A percentile compares a stretch with the other conserved stretches of the same genome.
Conservation (phyloP, 2,888 invertebrate species). For the Zygothrica quintamaculata region DNA sequence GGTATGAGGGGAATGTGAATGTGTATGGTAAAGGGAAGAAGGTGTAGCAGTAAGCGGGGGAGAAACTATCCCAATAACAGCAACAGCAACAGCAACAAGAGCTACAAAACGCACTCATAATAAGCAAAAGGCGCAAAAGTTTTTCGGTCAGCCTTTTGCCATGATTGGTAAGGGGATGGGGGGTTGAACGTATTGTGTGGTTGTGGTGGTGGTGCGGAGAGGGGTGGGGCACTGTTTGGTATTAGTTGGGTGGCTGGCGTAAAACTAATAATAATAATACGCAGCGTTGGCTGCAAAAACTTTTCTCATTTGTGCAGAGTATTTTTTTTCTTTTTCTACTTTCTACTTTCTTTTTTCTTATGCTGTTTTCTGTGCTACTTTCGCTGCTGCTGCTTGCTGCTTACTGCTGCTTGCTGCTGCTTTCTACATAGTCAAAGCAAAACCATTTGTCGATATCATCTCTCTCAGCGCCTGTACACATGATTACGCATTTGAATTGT, state of each 20-base stretch:
- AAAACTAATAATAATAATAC: slow-evolving; percentile 79
- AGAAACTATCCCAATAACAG: slow-evolving; percentile 40
- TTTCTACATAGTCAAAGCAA: too few relatives aligned
- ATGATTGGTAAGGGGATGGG: slow-evolving; percentile 19
- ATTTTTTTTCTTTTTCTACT: background rate
- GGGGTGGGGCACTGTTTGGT: background rate
- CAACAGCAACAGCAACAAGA: slow-evolving; percentile 18
- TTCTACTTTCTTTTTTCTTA: too few relatives aligned
- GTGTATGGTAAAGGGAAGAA: too few relatives aligned
- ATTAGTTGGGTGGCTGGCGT: slow-evolving; percentile 26
- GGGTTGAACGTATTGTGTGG: background rate
- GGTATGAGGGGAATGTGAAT: slow-evolving; percentile 4
- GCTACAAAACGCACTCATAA: slow-evolving; percentile 36
- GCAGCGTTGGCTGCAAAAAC: slow-evolving; percentile 67
- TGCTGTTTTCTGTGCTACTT: too few relatives aligned
- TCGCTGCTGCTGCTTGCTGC: too few relatives aligned
- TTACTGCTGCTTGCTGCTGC: too few relatives aligned
- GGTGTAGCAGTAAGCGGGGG: slow-evolving; percentile 7
- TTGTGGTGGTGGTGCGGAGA: background rate
- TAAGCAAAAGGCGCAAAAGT: slow-evolving; percentile 57
- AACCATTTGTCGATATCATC: slow-evolving; percentile 18
- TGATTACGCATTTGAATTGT: slow-evolving; percentile 78
- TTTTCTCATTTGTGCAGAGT: slow-evolving; percentile 75
- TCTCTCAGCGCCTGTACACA: slow-evolving; percentile 46
- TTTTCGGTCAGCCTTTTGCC: slow-evolving; percentile 35